These are phyloP conservation scores for Slavum lentiscoides DNA, from an alignment of 2,888 invertebrate species.

Conservation along the genomic window DNA sequence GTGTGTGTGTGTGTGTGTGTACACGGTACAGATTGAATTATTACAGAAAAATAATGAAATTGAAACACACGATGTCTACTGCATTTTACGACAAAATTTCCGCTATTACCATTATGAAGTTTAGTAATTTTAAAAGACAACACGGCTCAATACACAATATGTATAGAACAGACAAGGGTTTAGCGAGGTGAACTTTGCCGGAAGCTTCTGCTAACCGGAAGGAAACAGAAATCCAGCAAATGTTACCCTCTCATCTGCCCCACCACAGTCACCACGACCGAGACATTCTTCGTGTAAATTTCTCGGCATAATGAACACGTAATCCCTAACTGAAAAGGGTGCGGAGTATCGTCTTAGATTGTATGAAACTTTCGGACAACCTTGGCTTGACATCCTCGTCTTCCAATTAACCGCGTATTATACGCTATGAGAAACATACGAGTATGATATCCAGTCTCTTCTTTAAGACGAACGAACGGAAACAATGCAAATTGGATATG, in stretches of 20 bases:
- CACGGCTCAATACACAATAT: slow-evolving; percentile 24
- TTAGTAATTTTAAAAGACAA: slow-evolving; percentile 41
- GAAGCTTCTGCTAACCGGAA: slow-evolving; percentile 40
- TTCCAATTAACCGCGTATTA: slow-evolving; percentile 43
- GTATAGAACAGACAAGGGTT: slow-evolving; percentile 39
- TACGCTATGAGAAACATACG: slow-evolving; percentile 9
- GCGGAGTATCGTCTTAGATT: slow-evolving; percentile 30
- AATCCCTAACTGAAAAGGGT: slow-evolving; percentile 26
- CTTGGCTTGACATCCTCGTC: slow-evolving; percentile 15
- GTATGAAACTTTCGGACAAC: slow-evolving; percentile 34
- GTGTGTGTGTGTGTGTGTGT: too few relatives aligned
- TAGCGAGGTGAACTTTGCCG: slow-evolving; percentile 45
- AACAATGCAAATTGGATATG: slow-evolving; percentile 4
- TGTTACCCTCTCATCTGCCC: not conserved
- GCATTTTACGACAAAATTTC: slow-evolving; percentile 11
- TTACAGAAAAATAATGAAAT: not conserved
- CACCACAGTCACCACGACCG: not conserved
- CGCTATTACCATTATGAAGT: slow-evolving; percentile 1
- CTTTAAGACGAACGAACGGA: slow-evolving; percentile 10
- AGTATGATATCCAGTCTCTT: slow-evolving; percentile 16
- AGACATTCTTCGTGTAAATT: slow-evolving; percentile 47
- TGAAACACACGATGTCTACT: not conserved
- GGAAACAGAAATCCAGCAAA: slow-evolving; percentile 45
- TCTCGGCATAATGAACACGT: slow-evolving; percentile 39
- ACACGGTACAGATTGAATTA: too few relatives aligned